A percentile compares a stretch with the other conserved stretches of the same genome.
These are phyloP conservation scores for Trinorchestia longiramus DNA, from an alignment of 1,140 invertebrate species.

Conservation along the genomic window DNA sequence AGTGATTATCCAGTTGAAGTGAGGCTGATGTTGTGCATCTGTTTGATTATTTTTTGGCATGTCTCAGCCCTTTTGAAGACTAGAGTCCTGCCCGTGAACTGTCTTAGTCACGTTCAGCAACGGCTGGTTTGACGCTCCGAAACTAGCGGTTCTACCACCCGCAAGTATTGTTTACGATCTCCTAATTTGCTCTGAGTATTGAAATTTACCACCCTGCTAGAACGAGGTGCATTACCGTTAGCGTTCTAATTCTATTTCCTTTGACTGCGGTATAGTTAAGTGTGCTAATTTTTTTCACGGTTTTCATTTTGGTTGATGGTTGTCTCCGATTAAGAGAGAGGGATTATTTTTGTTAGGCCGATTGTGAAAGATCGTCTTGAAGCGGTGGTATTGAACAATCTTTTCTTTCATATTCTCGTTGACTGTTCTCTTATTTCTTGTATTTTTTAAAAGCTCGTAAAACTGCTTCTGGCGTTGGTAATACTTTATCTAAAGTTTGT, in stretches of 20 bases:
- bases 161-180: neutral
- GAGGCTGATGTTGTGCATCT: neutral
- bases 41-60: neutral
- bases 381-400: neutral
- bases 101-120: too few relatives aligned
- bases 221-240: neutral
- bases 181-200: neutral
- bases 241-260: too few relatives aligned
- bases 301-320: neutral
- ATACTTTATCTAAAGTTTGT: neutral
- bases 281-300: neutral
- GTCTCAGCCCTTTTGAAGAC: neutral
- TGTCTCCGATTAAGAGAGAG: neutral
- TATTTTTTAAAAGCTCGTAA: too few relatives aligned
- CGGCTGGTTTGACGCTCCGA: neutral
- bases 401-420: neutral
- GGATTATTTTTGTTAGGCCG: neutral
- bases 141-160: too few relatives aligned
- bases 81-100: too few relatives aligned
- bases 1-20: neutral
- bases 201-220: neutral
- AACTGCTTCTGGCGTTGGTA: neutral
- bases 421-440: too few relatives aligned
- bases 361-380: neutral
- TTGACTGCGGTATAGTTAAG: neutral